A percentile compares a stretch with the other conserved stretches of the same genome.
Conservation (phyloP, 2,888 invertebrate species). For the Crocallis elinguaria region DNA sequence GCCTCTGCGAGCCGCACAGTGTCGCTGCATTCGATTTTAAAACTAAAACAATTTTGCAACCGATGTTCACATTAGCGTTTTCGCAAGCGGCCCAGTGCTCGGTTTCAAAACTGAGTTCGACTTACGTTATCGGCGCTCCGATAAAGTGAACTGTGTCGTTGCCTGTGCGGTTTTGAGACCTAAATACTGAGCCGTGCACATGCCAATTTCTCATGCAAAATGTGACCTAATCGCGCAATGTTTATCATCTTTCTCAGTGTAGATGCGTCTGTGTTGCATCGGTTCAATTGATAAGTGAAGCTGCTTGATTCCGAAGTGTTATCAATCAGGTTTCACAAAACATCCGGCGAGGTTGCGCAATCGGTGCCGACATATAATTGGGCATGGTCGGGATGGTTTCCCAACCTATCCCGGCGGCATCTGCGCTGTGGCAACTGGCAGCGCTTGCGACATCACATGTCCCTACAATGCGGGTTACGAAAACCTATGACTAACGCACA, state of each 20-base stretch:
- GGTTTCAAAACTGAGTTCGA: constrained; percentile 81
- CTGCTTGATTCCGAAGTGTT: constrained; percentile 43
- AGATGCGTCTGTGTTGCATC: constrained; percentile 24
- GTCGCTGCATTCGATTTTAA: constrained; percentile 74
- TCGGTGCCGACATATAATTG: constrained; percentile 74
- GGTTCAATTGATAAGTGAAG: constrained; percentile 19
- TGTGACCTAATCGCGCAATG: constrained; percentile 12
- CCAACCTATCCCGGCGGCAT: constrained; percentile 82
- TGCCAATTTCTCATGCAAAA: constrained; percentile 29
- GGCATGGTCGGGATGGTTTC: constrained; percentile 81
- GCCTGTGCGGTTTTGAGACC: constrained; percentile 76
- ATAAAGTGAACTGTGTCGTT: constrained; percentile 78
- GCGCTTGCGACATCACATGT: constrained; percentile 78
- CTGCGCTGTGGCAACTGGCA: constrained; percentile 74
- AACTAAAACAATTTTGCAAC: constrained; percentile 84
- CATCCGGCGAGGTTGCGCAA: constrained; percentile 69
- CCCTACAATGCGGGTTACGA: constrained; percentile 83
- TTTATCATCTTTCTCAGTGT: constrained; percentile 11
- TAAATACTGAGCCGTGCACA: constrained; percentile 60
- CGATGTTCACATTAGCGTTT: constrained; percentile 85
- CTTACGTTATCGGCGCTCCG: constrained; percentile 81
- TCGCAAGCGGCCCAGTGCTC: constrained; percentile 83
- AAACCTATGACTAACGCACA: constrained; percentile 78
- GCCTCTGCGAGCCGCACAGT: constrained; percentile 39
- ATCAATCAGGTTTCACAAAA: constrained; percentile 67